Base-by-base conservation (phyloP, 2,113 vertebrate genomes). In the Anguilla rostrata region DNA sequence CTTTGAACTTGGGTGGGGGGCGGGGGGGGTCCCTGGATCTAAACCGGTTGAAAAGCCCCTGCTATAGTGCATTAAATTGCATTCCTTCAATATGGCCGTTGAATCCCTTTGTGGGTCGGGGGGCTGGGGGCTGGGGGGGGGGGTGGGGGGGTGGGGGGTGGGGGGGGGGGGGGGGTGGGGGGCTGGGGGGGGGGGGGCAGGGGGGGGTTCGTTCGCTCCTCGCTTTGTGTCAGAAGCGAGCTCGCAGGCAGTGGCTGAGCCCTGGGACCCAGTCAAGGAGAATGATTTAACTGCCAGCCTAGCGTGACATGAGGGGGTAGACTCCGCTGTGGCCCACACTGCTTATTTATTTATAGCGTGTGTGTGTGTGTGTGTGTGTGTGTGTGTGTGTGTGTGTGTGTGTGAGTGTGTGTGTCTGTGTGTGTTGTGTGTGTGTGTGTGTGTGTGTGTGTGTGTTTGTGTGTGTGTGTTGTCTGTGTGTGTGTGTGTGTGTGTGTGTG, bases 271-370 rank as follows among this genome's bases (percentile, higher is more conserved):
- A 91, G 88, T 92, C 90, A 90, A 91, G 92, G 85, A 90, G 91
- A 93, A 91, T 92, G 88, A 92, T 92, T 90, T 92, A 89, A 90
- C 89, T 86, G 90, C 85, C 88, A 83, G 81, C 18, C 34, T 88
- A 71, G 82, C 39, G 22, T 86, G 57, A 41, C 82, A 18, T 34
- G 22, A n/a, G 78, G 11, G 66, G 49, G 11, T 26, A 15, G 39
- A 5, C 29, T 5, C 29, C 16, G 9, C 26, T 75, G 39, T 56
- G 66, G 39, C 26, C 83, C 46, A 15, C 20, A 2, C 26, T 34
- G 40, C 60, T 75, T 78, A 78, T 85, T 49, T 85, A 86, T 81
- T 16, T 57, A 81, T n/a, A 8, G 15, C 20, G 20, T 1, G 63
- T 71, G 22, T 71, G 34, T 26, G 14, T 83, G 53, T 43, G 14